Evolutionary conservation across 2,797 vertebrate species (phyloP).

Genomic region (Emys orbicularis): DNA sequence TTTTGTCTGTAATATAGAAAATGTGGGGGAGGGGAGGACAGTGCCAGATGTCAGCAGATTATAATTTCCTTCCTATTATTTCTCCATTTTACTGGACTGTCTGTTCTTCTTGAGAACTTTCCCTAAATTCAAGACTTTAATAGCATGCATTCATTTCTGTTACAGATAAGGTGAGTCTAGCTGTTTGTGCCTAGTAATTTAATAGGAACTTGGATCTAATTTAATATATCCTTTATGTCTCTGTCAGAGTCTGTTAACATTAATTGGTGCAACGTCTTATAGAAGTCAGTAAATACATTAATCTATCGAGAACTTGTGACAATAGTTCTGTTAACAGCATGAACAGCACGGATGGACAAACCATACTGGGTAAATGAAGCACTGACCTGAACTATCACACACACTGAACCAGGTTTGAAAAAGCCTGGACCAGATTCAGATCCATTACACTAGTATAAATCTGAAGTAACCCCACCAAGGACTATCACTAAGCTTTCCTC

Average conservation of each 20-base stretch:
- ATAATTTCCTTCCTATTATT: conserved; percentile 63
- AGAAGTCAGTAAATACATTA: conserved; percentile 78
- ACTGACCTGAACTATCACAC: not conserved
- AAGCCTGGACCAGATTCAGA: not conserved
- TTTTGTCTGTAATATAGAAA: conserved; percentile 29
- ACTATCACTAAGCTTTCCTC: no score
- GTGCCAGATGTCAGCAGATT: conserved; percentile 67
- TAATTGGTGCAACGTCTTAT: conserved; percentile 74
- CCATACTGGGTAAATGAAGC: not conserved
- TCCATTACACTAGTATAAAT: accelerated
- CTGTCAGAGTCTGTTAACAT: conserved; percentile 78
- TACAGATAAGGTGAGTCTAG: conserved; percentile 80
- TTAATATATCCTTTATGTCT: conserved; percentile 82
- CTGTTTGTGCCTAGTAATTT: conserved; percentile 76
- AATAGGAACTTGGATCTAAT: conserved; percentile 79
- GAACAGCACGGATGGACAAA: conserved; percentile 50
- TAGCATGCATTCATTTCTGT: conserved; percentile 83
- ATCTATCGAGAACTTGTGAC: conserved; percentile 69
- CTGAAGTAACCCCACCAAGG: not conserved
- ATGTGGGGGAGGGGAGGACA: not conserved
- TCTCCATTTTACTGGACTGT: conserved; percentile 59
- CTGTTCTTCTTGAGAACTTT: conserved; percentile 67
- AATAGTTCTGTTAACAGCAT: conserved; percentile 57
- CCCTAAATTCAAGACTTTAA: conserved; percentile 74
- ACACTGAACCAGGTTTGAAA: not conserved